Conservation (phyloP, 2,888 invertebrate species). For the Parnassius mnemosyne region DNA sequence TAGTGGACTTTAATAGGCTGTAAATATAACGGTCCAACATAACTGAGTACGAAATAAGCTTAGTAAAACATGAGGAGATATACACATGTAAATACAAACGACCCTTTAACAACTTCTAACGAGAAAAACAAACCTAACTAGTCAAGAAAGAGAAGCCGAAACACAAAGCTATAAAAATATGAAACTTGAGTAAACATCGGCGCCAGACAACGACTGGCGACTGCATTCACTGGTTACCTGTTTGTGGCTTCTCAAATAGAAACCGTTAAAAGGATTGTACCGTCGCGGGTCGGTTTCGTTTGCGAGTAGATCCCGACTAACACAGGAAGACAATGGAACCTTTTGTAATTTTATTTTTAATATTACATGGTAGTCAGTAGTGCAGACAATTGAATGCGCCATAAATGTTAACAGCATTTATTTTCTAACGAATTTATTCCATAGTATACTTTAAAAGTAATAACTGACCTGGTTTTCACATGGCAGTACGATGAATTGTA, state of each 20-base stretch:
- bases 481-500: too few species aligned
- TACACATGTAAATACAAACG: too few species aligned
- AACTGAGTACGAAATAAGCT: conserved; percentile 1
- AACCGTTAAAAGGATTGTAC: conserved; percentile 47
- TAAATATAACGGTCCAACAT: too few species aligned
- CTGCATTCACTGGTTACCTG: conserved; percentile 31
- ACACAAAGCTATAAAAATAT: conserved; percentile 15
- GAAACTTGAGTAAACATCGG: conserved; percentile 21
- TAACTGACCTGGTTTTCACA: too few species aligned
- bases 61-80: neutral
- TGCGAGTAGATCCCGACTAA: conserved; percentile 13
- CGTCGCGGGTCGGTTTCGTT: conserved; percentile 35
- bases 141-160: conserved; percentile 6
- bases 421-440: too few species aligned
- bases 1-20: too few species aligned
- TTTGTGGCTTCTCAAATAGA: conserved; percentile 44
- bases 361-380: conserved; percentile 1
- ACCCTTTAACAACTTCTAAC: conserved; percentile 17
- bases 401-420: too few species aligned
- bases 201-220: conserved; percentile 34
- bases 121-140: conserved; percentile 14
- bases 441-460: too few species aligned
- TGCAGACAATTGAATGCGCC: neutral
- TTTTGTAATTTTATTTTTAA: conserved; percentile 20
- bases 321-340: conserved; percentile 31